Evolutionary conservation across 2,888 invertebrate genomes (phyloP).

Genomic region (Gryllus longicercus): DNA sequence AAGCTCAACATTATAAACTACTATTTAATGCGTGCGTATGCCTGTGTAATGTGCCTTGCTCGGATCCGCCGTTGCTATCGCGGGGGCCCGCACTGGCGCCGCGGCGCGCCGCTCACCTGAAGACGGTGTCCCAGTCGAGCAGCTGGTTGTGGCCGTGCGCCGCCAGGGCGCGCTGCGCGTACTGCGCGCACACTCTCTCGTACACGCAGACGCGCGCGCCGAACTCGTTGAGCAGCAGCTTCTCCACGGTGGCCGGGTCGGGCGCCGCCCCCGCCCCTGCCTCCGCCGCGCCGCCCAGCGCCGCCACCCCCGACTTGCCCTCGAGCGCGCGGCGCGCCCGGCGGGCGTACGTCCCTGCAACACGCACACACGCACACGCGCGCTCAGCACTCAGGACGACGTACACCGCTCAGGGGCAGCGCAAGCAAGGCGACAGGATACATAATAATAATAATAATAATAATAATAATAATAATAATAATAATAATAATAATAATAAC

Average conservation of each 20-base stretch:
- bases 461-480: too few species aligned
- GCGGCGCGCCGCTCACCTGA: constrained; percentile 58
- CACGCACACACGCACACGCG: constrained; percentile 31
- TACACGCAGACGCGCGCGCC: constrained; percentile 76
- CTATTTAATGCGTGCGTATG: too few species aligned
- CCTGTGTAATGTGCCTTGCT: too few species aligned
- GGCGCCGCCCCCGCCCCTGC: constrained; percentile 47
- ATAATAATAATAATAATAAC: too few species aligned
- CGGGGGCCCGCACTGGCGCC: too few species aligned
- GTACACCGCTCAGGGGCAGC: too few species aligned
- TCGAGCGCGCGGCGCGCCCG: constrained; percentile 56
- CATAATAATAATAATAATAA: too few species aligned
- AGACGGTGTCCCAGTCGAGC: constrained; percentile 71
- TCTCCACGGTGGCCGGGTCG: constrained; percentile 72
- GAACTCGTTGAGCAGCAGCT: constrained; percentile 70
- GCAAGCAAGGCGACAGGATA: too few species aligned
- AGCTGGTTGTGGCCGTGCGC: constrained; percentile 46
- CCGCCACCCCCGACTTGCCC: constrained; percentile 39
- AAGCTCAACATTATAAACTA: too few species aligned
- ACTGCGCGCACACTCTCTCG: constrained; percentile 71
- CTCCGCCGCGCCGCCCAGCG: constrained; percentile 42
- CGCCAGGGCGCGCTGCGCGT: constrained; percentile 57
- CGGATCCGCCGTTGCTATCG: too few species aligned
- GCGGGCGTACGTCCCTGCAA: constrained; percentile 68
- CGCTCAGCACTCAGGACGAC: too few species aligned